phyloP scores from a whole-genome alignment of 2,888 invertebrate species.

The Ephialtes manifestator region DNA sequence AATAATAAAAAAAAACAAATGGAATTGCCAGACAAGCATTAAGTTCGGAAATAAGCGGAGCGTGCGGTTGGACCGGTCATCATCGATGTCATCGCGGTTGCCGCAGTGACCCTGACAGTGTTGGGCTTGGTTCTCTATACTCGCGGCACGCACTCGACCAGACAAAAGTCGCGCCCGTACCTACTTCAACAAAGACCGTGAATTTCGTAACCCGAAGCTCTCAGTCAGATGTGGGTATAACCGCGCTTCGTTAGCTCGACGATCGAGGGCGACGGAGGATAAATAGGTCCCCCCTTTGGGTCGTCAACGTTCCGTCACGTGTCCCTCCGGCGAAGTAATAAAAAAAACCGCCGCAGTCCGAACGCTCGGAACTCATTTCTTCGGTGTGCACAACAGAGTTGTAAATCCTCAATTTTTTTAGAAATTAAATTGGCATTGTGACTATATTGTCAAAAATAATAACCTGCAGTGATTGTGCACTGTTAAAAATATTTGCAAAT shows the following conservation, averaged over 20 bases:
- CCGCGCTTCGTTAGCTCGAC: constrained; percentile 11
- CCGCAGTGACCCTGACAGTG: constrained; percentile 39
- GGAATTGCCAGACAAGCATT: background rate
- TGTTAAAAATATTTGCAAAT: too few species aligned
- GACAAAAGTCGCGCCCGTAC: constrained; percentile 55
- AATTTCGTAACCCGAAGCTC: constrained; percentile 61
- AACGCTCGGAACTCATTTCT: constrained; percentile 29
- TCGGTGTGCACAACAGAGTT: background rate
- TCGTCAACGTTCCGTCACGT: constrained; percentile 20
- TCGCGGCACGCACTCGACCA: constrained; percentile 21
- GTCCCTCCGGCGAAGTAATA: background rate
- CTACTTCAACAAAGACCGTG: constrained; percentile 62
- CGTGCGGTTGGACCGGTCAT: constrained; percentile 39
- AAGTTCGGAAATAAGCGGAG: constrained; percentile 18
- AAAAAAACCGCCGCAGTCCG: background rate
- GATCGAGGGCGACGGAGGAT: constrained; percentile 18
- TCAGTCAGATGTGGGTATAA: constrained; percentile 39
- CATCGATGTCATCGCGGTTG: constrained; percentile 33
- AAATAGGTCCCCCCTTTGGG: background rate
- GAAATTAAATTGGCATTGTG: too few species aligned
- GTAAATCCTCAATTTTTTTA: too few species aligned
- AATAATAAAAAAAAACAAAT: background rate
- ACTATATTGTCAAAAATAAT: too few species aligned
- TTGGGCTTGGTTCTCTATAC: constrained; percentile 4
- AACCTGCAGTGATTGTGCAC: too few species aligned